These are phyloP conservation scores for Dufourea novaeangliae DNA, from an alignment of 1,140 invertebrate genomes.

Conservation along the genomic window DNA sequence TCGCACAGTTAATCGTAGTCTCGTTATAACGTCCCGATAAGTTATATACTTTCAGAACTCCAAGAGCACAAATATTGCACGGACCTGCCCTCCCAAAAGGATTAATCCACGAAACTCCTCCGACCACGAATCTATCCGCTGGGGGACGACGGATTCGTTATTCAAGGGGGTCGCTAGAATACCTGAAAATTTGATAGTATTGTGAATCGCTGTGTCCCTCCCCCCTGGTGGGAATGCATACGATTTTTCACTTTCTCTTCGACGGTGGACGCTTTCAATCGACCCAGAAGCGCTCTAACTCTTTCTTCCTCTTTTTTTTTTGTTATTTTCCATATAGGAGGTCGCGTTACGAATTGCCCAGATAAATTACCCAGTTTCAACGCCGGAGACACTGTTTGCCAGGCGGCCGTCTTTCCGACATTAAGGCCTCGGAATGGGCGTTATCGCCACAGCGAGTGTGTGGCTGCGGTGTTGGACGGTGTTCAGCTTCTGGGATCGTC, in stretches of 20 bases:
- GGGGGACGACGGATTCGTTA: no score
- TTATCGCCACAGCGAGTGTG: conserved; percentile 63
- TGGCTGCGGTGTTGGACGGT: conserved; percentile 56
- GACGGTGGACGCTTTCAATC: conserved; percentile 44
- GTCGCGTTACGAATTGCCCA: conserved; percentile 43
- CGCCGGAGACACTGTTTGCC: conserved; percentile 35
- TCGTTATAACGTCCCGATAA: no score
- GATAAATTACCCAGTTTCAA: conserved; percentile 55
- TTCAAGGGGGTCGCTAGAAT: not conserved
- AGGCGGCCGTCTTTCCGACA: conserved; percentile 45
- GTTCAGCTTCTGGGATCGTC: conserved; percentile 68
- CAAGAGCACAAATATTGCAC: no score
- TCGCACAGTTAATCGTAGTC: no score
- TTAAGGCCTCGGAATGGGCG: conserved; percentile 57
- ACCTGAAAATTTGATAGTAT: conserved; percentile 51
- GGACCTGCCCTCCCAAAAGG: no score
- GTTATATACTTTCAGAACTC: no score
- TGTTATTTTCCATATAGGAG: conserved; percentile 7
- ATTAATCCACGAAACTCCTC: no score
- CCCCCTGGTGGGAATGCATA: conserved; percentile 30
- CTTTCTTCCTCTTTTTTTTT: no score
- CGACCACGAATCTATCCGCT: no score
- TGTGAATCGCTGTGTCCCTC: conserved; percentile 33
- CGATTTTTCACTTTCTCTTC: conserved; percentile 56
- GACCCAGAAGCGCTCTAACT: conserved; percentile 40